Percentiles rank a stretch among this genome's conserved stretches.
These are phyloP conservation scores for Blennius ocellaris DNA, from an alignment of 2,113 vertebrate genomes.

Conservation along the genomic window DNA sequence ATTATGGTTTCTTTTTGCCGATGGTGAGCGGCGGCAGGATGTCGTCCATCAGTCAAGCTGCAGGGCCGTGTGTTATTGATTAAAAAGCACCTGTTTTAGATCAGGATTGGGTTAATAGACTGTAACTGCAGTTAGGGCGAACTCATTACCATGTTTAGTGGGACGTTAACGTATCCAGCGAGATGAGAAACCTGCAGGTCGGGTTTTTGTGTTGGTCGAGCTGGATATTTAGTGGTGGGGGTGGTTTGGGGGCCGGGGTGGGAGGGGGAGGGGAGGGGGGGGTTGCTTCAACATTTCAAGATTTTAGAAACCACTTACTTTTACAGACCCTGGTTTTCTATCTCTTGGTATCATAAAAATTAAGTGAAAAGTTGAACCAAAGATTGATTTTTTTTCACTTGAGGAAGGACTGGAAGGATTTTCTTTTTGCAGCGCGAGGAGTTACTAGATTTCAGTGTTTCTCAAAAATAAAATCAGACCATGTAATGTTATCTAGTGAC, in stretches of 20 bases:
- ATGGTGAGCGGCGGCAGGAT: constrained; percentile 26
- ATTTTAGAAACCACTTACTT: no score
- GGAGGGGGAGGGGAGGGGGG: no score
- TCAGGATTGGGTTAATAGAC: constrained; percentile 17
- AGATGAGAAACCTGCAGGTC: not conserved
- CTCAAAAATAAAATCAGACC: no score
- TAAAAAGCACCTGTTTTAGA: constrained; percentile 39
- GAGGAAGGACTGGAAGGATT: not conserved
- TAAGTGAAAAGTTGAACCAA: no score
- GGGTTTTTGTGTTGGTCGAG: not conserved
- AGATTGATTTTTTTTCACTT: not conserved
- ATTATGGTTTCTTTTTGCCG: constrained; percentile 22
- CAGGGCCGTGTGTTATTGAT: constrained; percentile 7
- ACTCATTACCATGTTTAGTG: constrained; percentile 1
- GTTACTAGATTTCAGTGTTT: no score
- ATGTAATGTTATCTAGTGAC: no score
- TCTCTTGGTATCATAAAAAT: no score
- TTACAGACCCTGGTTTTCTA: no score
- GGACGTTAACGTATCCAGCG: no score
- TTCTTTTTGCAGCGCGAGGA: no score
- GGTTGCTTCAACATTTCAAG: no score
- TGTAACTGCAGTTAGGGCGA: not conserved
- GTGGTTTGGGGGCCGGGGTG: not conserved
- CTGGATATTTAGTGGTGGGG: not conserved
- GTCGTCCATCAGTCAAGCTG: constrained; percentile 29